These are phyloP conservation scores for Arion vulgaris DNA, from an alignment of 1,140 invertebrate species.

Conservation along the genomic window DNA sequence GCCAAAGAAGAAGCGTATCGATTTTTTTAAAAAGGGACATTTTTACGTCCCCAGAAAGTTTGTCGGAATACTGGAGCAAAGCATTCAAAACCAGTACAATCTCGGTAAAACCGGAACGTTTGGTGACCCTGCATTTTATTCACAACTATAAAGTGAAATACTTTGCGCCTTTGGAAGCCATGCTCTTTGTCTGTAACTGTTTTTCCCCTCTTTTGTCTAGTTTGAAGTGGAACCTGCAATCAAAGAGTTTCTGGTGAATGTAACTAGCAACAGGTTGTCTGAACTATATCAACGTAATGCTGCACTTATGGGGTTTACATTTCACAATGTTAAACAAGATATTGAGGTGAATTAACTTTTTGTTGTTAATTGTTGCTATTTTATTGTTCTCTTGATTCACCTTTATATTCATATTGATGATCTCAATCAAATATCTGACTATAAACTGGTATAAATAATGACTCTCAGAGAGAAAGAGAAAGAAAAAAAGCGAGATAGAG, in stretches of 20 bases:
- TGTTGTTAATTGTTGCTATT: too few relatives aligned
- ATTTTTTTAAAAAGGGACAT: neutral
- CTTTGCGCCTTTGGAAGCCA: too few relatives aligned
- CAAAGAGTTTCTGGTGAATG: slow-evolving; percentile 28
- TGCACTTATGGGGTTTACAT: slow-evolving; percentile 30
- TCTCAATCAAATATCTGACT: too few relatives aligned
- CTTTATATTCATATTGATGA: too few relatives aligned
- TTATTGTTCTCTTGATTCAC: too few relatives aligned
- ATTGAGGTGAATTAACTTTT: neutral
- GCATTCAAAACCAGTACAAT: neutral
- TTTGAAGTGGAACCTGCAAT: slow-evolving; percentile 9
- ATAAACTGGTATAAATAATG: too few relatives aligned
- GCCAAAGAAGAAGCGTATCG: too few relatives aligned
- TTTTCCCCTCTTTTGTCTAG: neutral
- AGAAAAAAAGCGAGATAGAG: too few relatives aligned
- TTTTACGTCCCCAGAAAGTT: neutral
- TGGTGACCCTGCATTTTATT: too few relatives aligned
- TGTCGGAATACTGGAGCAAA: neutral
- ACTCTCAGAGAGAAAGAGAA: too few relatives aligned
- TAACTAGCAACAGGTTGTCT: neutral
- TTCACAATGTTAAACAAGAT: slow-evolving; percentile 13
- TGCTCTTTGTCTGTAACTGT: too few relatives aligned
- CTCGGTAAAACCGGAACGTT: slow-evolving; percentile 5
- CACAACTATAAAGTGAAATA: too few relatives aligned
- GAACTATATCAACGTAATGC: slow-evolving; percentile 30